A percentile compares a stretch with the other conserved stretches of the same genome.
phyloP scores from a whole-genome alignment of 2,113 vertebrate genomes.

The Motacilla tschutschensis region DNA sequence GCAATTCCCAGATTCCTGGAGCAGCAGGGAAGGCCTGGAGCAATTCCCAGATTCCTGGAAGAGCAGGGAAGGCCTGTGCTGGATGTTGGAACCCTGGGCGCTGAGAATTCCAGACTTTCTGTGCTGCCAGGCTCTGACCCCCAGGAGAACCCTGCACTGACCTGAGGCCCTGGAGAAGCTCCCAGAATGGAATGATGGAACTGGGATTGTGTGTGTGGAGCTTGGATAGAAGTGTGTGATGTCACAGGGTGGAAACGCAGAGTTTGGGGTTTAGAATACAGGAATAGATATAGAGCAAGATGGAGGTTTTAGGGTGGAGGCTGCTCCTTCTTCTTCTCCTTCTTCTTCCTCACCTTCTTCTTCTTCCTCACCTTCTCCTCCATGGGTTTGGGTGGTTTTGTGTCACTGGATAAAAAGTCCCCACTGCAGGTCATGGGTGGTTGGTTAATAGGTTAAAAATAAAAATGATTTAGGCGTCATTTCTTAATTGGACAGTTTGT shows the following conservation, averaged over 20 bases:
- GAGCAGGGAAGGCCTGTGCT: background rate
- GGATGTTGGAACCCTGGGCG: background rate
- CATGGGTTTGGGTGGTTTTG: background rate
- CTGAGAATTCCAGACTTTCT: background rate
- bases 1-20: background rate
- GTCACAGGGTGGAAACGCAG: background rate
- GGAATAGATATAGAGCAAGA: rapidly evolving
- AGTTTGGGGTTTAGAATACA: background rate
- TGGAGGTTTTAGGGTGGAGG: background rate
- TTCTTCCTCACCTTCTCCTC: too few relatives aligned
- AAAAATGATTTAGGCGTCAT: background rate
- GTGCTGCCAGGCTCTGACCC: background rate
- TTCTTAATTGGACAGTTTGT: background rate
- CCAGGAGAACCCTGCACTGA: background rate
- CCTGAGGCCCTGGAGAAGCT: background rate
- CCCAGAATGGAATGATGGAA: background rate
- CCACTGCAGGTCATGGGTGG: rapidly evolving
- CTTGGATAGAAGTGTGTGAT: background rate
- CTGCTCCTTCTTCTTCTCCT: background rate
- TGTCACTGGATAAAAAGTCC: background rate
- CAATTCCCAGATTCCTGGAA: background rate
- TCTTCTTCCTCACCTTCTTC: too few relatives aligned
- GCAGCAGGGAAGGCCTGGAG: background rate
- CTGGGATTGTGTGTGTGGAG: background rate
- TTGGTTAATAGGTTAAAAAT: background rate